Evolutionary conservation across 2,888 invertebrate species (phyloP), one percentile per base, ranked within the genome.

Genomic region (Leptogaster cylindrica): DNA sequence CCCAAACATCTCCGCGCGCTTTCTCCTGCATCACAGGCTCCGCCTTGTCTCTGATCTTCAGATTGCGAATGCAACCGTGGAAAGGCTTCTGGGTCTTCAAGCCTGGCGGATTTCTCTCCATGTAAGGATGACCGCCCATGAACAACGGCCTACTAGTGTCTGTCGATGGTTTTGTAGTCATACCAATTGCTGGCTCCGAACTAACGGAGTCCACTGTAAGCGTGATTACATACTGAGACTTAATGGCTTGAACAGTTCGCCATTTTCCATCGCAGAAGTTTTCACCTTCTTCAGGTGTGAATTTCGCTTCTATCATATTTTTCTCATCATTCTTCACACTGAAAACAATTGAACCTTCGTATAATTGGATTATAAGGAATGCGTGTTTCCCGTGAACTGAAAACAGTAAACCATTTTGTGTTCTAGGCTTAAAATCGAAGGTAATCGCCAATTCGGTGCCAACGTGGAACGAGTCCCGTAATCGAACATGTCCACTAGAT

Each of bases 191-290:
- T 0, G 92, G 89, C 71, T 87, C 85, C 0, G 89, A 88, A 76
- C 88, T 88, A 66, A 88, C 84, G 6, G 89, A 91, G 81, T 97
- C 94, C 1, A 98, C 93, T 0, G 90, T 89, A 63, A 99, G 83
- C 0, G 91, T 89, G 3, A 96, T 90, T 16, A 95, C 89, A 79
- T 95, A 95, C 80, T 92, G 92, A n/a, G 91, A 89, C 80, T 97
- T 97, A 27, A 90, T 86, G 58, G 89, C 95, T 88, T 85, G 73
- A 70, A 84, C 92, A 67, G 86, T 89, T 77, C 98, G 97, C 97
- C 97, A 99, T 65, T 92, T 85, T 51, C 98, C 97, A 80, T 99
- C 95, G 77, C 98, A 99, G 70, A 97, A 86, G 73, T 89, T 87
- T 68, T 86, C 85, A 55, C 86, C 85, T 48, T 86, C 83, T 28